These are phyloP conservation scores for Danaus melanippus DNA, from an alignment of 1,140 invertebrate species.

Conservation along the genomic window DNA sequence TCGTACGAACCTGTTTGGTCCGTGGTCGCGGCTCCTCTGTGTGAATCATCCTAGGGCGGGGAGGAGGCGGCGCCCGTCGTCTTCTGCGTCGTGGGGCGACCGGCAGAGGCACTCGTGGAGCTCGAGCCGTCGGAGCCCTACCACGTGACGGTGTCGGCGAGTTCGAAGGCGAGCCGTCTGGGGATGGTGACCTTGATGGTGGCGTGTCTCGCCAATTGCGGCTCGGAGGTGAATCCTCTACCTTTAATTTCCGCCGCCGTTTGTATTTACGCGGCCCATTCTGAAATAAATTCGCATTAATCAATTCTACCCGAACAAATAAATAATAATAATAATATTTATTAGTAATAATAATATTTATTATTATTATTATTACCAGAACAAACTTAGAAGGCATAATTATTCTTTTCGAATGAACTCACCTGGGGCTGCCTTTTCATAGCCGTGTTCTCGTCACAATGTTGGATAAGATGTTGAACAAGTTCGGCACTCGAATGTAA, in stretches of 20 bases:
- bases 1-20: conserved; percentile 46
- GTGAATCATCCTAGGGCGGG: conserved; percentile 81
- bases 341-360: too few species aligned
- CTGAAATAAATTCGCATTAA: conserved; percentile 32
- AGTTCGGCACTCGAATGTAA: conserved; percentile 80
- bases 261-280: conserved; percentile 85
- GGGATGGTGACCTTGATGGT: conserved; percentile 16
- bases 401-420: conserved; percentile 9
- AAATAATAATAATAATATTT: too few species aligned
- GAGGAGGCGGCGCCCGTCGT: conserved; percentile 37
- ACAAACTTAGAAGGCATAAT: not conserved
- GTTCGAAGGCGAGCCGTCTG: conserved; percentile 20
- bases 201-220: conserved; percentile 26
- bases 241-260: conserved; percentile 81
- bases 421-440: conserved; percentile 82
- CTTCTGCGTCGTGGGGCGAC: conserved; percentile 53
- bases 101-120: conserved; percentile 63
- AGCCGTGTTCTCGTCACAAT: conserved; percentile 87
- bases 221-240: conserved; percentile 57
- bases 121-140: conserved; percentile 8
- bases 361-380: too few species aligned
- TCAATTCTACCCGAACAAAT: not conserved
- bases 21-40: conserved; percentile 65
- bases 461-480: conserved; percentile 84
- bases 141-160: conserved; percentile 11